Evolutionary conservation across 2,888 invertebrate species (phyloP).

Genomic region (Dasypolia templi): DNA sequence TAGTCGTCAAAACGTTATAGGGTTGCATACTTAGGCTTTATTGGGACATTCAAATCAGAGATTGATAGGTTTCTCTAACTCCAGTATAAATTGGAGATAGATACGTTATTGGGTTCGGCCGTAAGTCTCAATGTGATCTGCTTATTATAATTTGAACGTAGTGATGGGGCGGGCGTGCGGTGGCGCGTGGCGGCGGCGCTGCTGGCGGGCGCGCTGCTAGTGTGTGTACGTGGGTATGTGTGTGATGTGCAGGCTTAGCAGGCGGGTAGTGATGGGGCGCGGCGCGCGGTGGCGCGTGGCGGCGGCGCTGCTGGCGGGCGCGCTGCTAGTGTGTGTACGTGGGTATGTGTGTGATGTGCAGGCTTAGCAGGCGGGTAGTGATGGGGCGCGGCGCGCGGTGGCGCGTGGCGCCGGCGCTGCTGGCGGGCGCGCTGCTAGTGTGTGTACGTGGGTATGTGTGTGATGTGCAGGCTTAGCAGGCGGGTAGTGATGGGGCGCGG

Average conservation of each 20-base stretch:
- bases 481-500: conserved; percentile 67
- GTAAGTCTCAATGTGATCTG: not conserved
- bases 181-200: conserved; percentile 70
- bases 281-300: conserved; percentile 34
- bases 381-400: conserved; percentile 71
- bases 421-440: conserved; percentile 69
- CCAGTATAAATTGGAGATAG: too few species aligned
- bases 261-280: conserved; percentile 66
- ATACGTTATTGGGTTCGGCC: too few species aligned
- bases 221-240: conserved; percentile 38
- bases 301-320: conserved; percentile 69
- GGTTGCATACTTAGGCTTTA: too few species aligned
- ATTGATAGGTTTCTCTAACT: too few species aligned
- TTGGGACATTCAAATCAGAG: too few species aligned
- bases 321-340: conserved; percentile 69
- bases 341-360: conserved; percentile 48
- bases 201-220: conserved; percentile 57
- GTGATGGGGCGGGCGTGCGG: conserved; percentile 69
- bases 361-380: conserved; percentile 59
- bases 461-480: conserved; percentile 53
- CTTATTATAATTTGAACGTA: not conserved
- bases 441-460: conserved; percentile 60
- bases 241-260: conserved; percentile 54
- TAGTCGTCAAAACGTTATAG: too few species aligned
- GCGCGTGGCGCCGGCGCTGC: conserved; percentile 71